phyloP scores from a whole-genome alignment of 2,113 vertebrate genomes.

The Antechinus stuartii region DNA sequence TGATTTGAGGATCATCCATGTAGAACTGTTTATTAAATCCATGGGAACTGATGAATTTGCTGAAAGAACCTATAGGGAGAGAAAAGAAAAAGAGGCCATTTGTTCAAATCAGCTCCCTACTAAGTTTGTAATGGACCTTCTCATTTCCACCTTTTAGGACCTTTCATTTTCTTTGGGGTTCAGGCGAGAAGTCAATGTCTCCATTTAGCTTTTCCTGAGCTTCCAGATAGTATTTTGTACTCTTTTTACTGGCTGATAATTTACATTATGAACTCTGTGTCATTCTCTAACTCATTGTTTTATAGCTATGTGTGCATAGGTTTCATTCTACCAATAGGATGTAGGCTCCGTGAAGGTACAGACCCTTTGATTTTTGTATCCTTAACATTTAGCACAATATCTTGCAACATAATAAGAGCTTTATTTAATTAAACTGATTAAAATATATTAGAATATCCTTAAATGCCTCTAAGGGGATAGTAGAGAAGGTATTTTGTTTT shows the following conservation, averaged over 20 bases:
- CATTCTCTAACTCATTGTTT: not conserved
- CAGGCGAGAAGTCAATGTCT: not conserved
- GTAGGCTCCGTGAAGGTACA: not conserved
- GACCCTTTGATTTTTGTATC: not conserved
- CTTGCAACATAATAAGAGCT: not conserved
- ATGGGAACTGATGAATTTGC: not conserved
- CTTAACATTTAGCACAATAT: not conserved
- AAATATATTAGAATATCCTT: not conserved
- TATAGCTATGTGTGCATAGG: not conserved
- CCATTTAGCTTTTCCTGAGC: not conserved
- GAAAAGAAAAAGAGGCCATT: not conserved
- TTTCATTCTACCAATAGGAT: not conserved
- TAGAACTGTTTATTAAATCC: not conserved
- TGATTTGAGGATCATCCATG: not conserved
- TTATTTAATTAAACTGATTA: not conserved
- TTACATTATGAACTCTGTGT: not conserved
- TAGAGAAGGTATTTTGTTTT: not conserved
- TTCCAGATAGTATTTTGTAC: not conserved
- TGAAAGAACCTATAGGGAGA: not conserved
- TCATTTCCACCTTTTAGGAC: not conserved
- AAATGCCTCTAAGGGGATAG: not conserved
- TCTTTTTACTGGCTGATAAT: not conserved
- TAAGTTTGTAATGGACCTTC: not conserved
- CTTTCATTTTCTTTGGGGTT: not conserved
- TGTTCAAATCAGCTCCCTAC: not conserved